phyloP scores from a whole-genome alignment of 2,797 vertebrate genomes.

The Notolabrus celidotus region DNA sequence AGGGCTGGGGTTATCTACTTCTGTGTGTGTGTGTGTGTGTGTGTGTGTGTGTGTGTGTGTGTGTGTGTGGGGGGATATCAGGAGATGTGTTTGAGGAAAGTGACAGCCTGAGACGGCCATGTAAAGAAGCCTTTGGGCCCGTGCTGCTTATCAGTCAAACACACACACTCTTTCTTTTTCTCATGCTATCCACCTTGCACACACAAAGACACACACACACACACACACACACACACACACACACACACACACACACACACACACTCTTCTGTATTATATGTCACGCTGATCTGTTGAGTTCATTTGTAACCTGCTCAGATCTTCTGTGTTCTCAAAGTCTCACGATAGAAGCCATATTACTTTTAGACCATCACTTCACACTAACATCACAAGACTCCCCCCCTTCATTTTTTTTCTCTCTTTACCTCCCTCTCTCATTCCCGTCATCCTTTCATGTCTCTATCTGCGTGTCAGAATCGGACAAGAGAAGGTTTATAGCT shows the following conservation, averaged over 20 bases:
- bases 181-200: conserved; percentile 43
- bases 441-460: conserved; percentile 30
- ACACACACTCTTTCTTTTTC: conserved; percentile 53
- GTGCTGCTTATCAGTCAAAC: conserved; percentile 69
- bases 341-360: conserved; percentile 60
- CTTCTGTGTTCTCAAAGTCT: conserved; percentile 54
- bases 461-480: conserved; percentile 32
- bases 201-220: conserved; percentile 25
- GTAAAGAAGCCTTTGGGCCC: conserved; percentile 63
- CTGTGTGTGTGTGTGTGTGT: not conserved
- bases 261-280: conserved; percentile 54
- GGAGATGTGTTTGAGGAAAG: conserved; percentile 63
- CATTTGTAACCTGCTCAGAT: conserved; percentile 66
- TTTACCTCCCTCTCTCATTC: conserved; percentile 22
- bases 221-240: too few relatives aligned
- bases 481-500: conserved; percentile 20
- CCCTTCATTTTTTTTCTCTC: conserved; percentile 44
- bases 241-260: conserved; percentile 23
- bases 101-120: conserved; percentile 67
- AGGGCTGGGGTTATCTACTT: conserved; percentile 61
- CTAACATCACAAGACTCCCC: conserved; percentile 40
- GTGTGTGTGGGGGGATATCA: conserved; percentile 50
- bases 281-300: conserved; percentile 70
- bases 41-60: conserved; percentile 13
- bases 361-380: conserved; percentile 66